A percentile compares a stretch with the other conserved stretches of the same genome.
phyloP scores from a whole-genome alignment of 2,888 invertebrate species.

The Pollenia labialis region DNA sequence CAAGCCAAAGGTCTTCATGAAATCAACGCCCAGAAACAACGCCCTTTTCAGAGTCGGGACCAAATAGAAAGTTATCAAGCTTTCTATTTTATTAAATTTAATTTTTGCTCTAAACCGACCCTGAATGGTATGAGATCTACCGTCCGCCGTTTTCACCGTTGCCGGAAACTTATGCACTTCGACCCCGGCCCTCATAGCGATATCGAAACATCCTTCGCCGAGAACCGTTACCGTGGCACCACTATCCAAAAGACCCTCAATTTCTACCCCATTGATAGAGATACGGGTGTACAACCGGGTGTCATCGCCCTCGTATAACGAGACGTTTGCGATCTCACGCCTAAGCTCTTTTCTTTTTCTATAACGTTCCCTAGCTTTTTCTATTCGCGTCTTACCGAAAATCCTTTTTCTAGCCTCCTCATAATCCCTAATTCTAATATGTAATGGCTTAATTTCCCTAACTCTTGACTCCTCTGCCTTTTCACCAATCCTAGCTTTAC shows the following conservation, averaged over 20 bases:
- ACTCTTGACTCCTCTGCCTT: no score
- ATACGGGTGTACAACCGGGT: slow-evolving; percentile 9
- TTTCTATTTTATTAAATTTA: not conserved
- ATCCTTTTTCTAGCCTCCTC: no score
- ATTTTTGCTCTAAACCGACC: slow-evolving; percentile 34
- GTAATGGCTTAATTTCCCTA: no score
- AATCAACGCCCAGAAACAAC: not conserved
- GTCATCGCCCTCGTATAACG: not conserved
- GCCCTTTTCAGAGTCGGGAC: not conserved
- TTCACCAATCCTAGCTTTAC: no score
- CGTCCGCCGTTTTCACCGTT: slow-evolving; percentile 21
- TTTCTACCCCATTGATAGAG: not conserved
- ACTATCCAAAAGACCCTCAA: slow-evolving; percentile 29
- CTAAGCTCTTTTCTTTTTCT: not conserved
- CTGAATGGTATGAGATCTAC: not conserved
- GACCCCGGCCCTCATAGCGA: not conserved
- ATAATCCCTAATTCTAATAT: no score
- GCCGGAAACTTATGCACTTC: not conserved
- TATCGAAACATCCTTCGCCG: slow-evolving; percentile 19
- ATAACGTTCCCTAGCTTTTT: not conserved
- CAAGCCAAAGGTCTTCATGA: not conserved
- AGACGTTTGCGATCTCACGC: slow-evolving; percentile 1
- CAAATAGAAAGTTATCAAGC: no score
- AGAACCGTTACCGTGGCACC: slow-evolving; percentile 36
- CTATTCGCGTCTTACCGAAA: no score